Base-by-base conservation (phyloP, 1,140 invertebrate genomes). In the Drosophila eugracilis region DNA sequence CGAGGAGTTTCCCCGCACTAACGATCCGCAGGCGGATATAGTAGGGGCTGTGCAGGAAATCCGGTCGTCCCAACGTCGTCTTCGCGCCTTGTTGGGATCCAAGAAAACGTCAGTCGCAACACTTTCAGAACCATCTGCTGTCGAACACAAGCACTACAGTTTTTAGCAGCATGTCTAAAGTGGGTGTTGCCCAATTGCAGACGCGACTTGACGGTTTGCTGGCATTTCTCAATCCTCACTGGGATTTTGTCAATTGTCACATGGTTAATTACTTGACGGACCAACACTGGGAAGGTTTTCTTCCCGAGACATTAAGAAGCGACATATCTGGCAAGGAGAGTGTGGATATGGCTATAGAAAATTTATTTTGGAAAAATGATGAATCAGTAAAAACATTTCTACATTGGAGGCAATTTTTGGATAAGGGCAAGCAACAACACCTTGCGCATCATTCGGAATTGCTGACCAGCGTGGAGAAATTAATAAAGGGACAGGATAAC, bases 191-290 rank as follows among this genome's bases (percentile, higher is more conserved):
- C 3, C 50, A 78, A 19, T 48, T 90, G 28, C 84, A 86, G 12
- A 57, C 63, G 2, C 90, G 94, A 32, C 92, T 96, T 60, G 92
- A 94, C 26, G 90, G 91, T 32, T 85, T 94, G 3, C 83, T 94
- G 9, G 72, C 74, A 15, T 95, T 94, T 89, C 83, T 96, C 7
- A 89, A 93, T 44, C 92, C 93, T 1, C 92, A 94, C 71, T 78
- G 95, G 60, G 91, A 93, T 2, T 92, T 97, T 39, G 93, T 94
- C 2, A 95, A 96, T 90, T 95, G 95, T 77, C 96, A 97, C 90
- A 94, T 96, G 92, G 96, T 96, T 3, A 95, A 96, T 76, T 97
- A 95, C 92, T 93, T 96, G n/a, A 95, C 94, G 0, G 91, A 95
- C n/a, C 90, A 94, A 26, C 93, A 95, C 45, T 97, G 95, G 94